A percentile compares a stretch with the other conserved stretches of the same genome.
phyloP scores from a whole-genome alignment of 2,888 invertebrate species.

The Dolichopus griseipennis region DNA sequence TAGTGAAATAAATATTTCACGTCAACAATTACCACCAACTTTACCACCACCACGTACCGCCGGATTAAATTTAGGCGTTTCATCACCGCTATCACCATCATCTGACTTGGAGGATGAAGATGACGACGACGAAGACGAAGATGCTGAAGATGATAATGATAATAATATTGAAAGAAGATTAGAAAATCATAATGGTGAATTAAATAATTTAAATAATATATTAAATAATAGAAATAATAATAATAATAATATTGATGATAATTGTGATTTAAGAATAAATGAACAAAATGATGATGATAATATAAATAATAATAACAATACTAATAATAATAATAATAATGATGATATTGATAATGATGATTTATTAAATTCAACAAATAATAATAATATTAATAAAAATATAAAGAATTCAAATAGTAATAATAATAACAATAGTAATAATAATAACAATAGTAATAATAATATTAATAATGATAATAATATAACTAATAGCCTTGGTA shows the following conservation, averaged over 20 bases:
- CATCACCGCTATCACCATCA: slow-evolving; percentile 14
- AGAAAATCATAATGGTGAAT: background rate
- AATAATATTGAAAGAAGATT: background rate
- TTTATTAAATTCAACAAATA: background rate
- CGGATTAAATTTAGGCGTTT: slow-evolving; percentile 21
- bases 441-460: background rate
- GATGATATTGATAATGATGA: background rate
- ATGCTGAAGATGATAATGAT: slow-evolving; percentile 19
- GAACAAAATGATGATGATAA: slow-evolving; percentile 22
- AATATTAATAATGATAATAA: background rate
- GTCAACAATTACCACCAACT: slow-evolving; percentile 21
- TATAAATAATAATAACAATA: background rate
- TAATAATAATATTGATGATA: background rate
- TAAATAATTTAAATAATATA: background rate
- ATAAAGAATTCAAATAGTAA: background rate
- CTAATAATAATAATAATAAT: background rate
- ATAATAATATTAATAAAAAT: background rate
- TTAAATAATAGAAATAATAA: background rate
- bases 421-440: background rate
- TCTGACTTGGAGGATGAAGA: slow-evolving; percentile 17
- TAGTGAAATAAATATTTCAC: slow-evolving; percentile 13
- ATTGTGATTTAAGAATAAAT: no score
- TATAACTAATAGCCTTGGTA: background rate
- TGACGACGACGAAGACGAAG: slow-evolving; percentile 14
- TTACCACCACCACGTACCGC: slow-evolving; percentile 24